Evolutionary conservation across 1,140 invertebrate genomes (phyloP).

Genomic region (Sycobia sp.): DNA sequence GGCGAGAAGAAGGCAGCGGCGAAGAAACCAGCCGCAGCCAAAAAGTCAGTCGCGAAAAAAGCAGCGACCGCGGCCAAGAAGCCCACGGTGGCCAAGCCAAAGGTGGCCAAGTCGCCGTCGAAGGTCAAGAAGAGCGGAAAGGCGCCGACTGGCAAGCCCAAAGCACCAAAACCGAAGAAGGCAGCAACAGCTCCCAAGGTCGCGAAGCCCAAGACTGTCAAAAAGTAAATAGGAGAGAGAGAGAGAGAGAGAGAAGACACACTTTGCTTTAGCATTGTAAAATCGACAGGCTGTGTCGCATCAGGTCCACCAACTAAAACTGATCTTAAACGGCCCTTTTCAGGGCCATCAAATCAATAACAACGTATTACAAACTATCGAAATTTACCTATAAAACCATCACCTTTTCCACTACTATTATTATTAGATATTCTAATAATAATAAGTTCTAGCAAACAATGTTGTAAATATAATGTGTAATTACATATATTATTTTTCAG

Average conservation of each 20-base stretch:
- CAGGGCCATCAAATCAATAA: slow-evolving; percentile 32
- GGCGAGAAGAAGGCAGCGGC: background rate
- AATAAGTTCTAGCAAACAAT: background rate
- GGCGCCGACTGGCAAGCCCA: slow-evolving; percentile 13
- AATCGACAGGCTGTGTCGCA: no score
- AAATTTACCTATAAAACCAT: background rate
- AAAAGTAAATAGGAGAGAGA: slow-evolving; percentile 28
- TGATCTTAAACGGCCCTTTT: slow-evolving; percentile 43
- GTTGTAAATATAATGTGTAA: no score
- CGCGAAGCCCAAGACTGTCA: slow-evolving; percentile 14
- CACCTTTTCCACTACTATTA: background rate
- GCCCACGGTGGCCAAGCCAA: slow-evolving; percentile 4
- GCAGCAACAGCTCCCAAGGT: background rate
- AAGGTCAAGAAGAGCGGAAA: slow-evolving; percentile 11
- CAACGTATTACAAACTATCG: background rate
- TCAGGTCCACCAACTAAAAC: background rate
- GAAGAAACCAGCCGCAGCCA: background rate
- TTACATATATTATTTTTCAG: background rate
- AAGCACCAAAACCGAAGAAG: slow-evolving; percentile 29
- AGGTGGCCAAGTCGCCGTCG: slow-evolving; percentile 21
- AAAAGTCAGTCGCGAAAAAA: slow-evolving; percentile 16
- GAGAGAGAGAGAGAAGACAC: no score
- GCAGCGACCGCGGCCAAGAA: slow-evolving; percentile 12
- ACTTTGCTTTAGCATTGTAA: no score
- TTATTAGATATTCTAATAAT: background rate